Evolutionary conservation across 2,113 vertebrate species (phyloP), one percentile per base, ranked within the genome.

Genomic region (Cynopterus brachyotis): DNA sequence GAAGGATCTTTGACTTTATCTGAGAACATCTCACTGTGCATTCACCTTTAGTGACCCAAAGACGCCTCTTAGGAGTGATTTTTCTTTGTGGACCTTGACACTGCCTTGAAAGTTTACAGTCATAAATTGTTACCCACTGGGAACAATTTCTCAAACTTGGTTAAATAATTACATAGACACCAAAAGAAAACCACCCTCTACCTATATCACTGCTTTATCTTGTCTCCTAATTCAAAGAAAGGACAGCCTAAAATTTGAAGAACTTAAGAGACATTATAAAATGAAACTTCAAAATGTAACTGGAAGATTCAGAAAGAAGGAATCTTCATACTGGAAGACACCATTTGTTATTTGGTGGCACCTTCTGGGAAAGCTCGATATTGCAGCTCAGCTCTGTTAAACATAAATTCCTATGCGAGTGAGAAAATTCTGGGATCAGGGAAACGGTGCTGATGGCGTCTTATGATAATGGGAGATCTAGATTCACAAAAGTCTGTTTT

Each of bases 321-420:
- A 50, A 69, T 60, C 60, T 20, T 67, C 66, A 26, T 73, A 59
- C 20, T 55, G 24, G 62, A 95, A 22, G 84, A 93, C 72, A 92
- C 92, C 89, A 92, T 95, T 97, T 97, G 95, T 94, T 91, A 91
- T 96, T 69, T 96, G 91, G 95, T 97, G 94, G 96, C 96, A 97
- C 85, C 94, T 96, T 96, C 96, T 97, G 94, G 96, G 89, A 96
- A 96, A 90, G 94, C 55, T 79, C 57, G 93, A 92, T 91, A 97
- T 69, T 97, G 78, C 95, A 94, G 86, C 90, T 97, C 81, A 92
- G 87, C 90, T 97, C 92, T 96, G 92, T 81, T 80, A 75, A 81
- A 92, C 87, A 97, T 67, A 75, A 94, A 97, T 88, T 88, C 13
- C 37, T 30, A 86, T 22, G 69, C 70, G 84, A 72, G 17, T 55